These are phyloP conservation scores for Xestoiulus laeticollis DNA, from an alignment of 2,888 invertebrate species.

Conservation along the genomic window DNA sequence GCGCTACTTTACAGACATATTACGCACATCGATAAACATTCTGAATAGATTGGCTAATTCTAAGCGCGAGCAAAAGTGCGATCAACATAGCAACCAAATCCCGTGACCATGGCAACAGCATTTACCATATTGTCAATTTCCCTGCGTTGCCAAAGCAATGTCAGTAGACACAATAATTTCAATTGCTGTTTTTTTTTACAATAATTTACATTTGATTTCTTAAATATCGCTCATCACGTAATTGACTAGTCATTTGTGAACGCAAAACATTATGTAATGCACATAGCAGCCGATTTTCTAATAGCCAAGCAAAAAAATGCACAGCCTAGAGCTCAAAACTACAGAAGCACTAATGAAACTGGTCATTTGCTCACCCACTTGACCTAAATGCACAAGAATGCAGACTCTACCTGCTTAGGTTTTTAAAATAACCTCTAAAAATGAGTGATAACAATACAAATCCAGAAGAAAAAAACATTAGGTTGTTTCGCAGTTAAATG, in stretches of 20 bases:
- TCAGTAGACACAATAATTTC: neutral
- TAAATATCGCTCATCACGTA: neutral
- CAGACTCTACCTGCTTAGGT: too few relatives aligned
- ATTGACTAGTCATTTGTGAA: neutral
- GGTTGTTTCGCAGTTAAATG: neutral
- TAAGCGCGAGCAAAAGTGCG: neutral
- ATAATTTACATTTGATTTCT: neutral
- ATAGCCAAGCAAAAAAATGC: neutral
- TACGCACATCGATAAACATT: neutral
- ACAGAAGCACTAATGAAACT: neutral
- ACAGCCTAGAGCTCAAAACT: neutral
- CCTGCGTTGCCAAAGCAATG: neutral
- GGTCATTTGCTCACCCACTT: neutral
- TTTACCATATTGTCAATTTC: neutral
- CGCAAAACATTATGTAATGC: neutral
- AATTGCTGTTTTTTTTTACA: neutral
- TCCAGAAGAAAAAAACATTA: neutral
- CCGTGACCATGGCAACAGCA: conserved; percentile 32
- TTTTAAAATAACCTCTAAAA: too few relatives aligned
- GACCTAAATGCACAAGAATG: neutral
- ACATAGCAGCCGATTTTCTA: neutral
- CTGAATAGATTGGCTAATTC: neutral
- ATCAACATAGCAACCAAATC: neutral
- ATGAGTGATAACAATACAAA: neutral
- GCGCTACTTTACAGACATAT: neutral